Base-by-base conservation (phyloP, 2,888 invertebrate genomes). In the Caenorhabditis wallacei region DNA sequence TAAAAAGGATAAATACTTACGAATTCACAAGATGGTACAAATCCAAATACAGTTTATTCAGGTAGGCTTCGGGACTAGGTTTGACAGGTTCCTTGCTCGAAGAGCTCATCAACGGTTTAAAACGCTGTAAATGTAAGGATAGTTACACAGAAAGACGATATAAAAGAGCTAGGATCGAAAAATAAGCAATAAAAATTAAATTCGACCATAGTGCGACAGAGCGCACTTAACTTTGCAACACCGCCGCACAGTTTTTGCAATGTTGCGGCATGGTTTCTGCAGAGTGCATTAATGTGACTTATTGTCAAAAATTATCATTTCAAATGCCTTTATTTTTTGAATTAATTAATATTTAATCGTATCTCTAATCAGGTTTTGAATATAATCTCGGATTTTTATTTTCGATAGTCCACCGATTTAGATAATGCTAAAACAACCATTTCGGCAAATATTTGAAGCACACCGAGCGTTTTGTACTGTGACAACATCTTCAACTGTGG, bases 11-110 rank as follows among this genome's bases (percentile, higher is more conserved):
- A n/a, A 2, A 0, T 26, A 78, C 87, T 82, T 51, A 87, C 87
- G 87, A 84, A n/a, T 56, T 72, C 37, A 85, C 66, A 0, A 85
- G 64, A 63, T 64, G 69, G n/a, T 74, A 74, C 5, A 87, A 66
- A 46, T 85, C 84, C 2, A 82, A 22, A 51, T 84, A 87, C 5
- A 86, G 59, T 54, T 84, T 85, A 53, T 84, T 75, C 20, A 87
- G 10, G 54, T 68, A 84, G 24, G 30, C 16, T 48, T 80, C 75
- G n/a, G 71, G 61, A 30, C n/a, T 71, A 5, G 59, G 26, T 68
- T 78, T 56, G 30, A 22, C 26, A 20, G 35, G 11, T 57, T 71
- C 74, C 43, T 63, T 81, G 61, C 46, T 40, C 24, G 51, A 26
- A 10, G 82, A 61, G 71, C 63, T 78, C 82, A 82, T 82, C 16